Evolutionary conservation across 2,888 invertebrate genomes (phyloP), one percentile per base, ranked within the genome.

Genomic region (Adelognathus sp.): DNA sequence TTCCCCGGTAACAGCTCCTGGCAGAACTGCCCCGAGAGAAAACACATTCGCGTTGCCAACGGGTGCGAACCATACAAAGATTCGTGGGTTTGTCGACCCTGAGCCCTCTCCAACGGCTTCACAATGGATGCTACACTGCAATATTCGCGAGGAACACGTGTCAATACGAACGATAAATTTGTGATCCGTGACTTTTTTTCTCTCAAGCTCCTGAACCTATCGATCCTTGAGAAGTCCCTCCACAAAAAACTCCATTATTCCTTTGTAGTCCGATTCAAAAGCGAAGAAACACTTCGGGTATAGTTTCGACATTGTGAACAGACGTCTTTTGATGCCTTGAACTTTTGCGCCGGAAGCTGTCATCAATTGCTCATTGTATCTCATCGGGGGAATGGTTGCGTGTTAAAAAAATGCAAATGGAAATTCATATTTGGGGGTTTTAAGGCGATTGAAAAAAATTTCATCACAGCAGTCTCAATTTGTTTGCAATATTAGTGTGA

Each of bases 91-190:
- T 39, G 70, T 14, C 64, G n/a, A 52, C 66, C 61, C 54, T 44
- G 66, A 76, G 71, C 60, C 56, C 71, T 66, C 54, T 67, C 60
- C 50, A 72, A 50, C 21, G 11, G 14, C 46, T 2, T 58, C 70
- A 64, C 70, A 76, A 76, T 66, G 64, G 50, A 29, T 14, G 41
- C 64, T n/a, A 18, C 61, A n/a, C 1, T 29, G 16, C 76, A 16
- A 41, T 3, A 29, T 3, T 33, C 29, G 27, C 44, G 60, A 73
- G 56, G 61, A 69, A 69, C 58, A 52, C 76, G 63, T 58, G 58
- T 58, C 58, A 64, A 39, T 64, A 50, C 50, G 50, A 29, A 56
- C 64, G 31, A 24, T 56, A 36, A 56, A 50, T 66, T 58, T 71
- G 52, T 41, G 50, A 41, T 52, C 44, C 52, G 27, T 36, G n/a